Base-by-base conservation (phyloP, 2,113 vertebrate species). In the Xiphophorus hellerii region DNA sequence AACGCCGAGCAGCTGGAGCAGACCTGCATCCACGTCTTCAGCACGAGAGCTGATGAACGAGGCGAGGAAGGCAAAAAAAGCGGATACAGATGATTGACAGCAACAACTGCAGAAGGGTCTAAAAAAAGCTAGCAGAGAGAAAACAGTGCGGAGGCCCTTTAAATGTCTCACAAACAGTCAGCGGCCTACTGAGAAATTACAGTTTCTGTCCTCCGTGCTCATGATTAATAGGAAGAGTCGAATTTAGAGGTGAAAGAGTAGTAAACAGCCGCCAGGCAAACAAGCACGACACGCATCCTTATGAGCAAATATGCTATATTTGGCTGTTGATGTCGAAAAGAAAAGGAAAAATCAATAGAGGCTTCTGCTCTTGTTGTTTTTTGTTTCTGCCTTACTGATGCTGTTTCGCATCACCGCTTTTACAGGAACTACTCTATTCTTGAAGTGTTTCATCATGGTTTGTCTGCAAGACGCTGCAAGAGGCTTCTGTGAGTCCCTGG, bases 201-300 rank as follows among this genome's bases (percentile, higher is more conserved):
- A 66, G 20, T 58, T 1, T n/a, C 75, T 42, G 65, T 71, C 73
- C 31, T 73, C 10, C 42, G 31, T 29, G 85, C 10, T 20, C 0
- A 35, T 66, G 48, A 84, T 80, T 81, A 71, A 77, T 66, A 71
- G 51, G 48, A 81, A 31, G 68, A 69, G 63, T 77, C 33, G 42
- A 42, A 37, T 65, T 84, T 77, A 31, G 48, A 78, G 66, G 78
- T 80, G 69, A 81, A 74, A 66, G 74, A 76, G 60, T 61, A 44
- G 5, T 48, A 78, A 71, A 69, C 28, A 15, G 77, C 86, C 81
- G 71, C 67, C 12, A 66, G 83, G 69, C 58, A 62, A 78, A 84
- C 66, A 68, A 63, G 30, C 72, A 28, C 77, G 72, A 88, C 72
- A 86, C 65, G 80, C 64, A 85, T 83, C 35, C 70, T 74, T 39